Conservation (phyloP, 1,140 invertebrate genomes). For the Drosophila pectinifera region DNA sequence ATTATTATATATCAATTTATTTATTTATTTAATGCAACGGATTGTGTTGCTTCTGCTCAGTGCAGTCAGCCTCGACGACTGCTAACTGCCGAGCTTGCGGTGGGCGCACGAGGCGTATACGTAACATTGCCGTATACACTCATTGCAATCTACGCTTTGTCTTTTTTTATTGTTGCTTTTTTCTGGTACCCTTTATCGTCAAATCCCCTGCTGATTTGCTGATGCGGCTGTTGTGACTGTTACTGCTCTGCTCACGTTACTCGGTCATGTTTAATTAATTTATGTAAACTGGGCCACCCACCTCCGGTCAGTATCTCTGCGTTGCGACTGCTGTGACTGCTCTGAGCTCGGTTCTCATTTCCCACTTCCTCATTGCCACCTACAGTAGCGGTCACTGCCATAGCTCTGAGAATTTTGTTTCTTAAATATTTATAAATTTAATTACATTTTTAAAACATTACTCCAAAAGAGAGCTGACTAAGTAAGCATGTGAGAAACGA, state of each 20-base stretch:
- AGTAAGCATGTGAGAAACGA: too few species aligned
- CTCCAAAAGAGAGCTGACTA: too few species aligned
- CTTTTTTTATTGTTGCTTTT: slow-evolving; percentile 10
- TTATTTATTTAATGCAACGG: neutral
- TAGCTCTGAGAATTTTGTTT: neutral
- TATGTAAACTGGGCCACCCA: slow-evolving; percentile 68
- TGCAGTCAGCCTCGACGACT: neutral
- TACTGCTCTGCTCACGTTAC: slow-evolving; percentile 65
- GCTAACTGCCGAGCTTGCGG: neutral
- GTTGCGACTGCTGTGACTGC: slow-evolving; percentile 1
- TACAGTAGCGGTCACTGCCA: neutral
- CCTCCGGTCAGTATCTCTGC: slow-evolving; percentile 1
- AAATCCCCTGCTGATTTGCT: slow-evolving; percentile 34
- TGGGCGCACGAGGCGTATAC: slow-evolving; percentile 51
- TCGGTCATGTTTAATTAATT: slow-evolving; percentile 78
- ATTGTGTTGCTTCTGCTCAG: slow-evolving; percentile 1
- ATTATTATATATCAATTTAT: neutral
- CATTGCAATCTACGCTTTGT: slow-evolving; percentile 21
- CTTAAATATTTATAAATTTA: neutral
- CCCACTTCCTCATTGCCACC: slow-evolving; percentile 27
- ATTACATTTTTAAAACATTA: neutral
- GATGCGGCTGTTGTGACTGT: slow-evolving; percentile 20
- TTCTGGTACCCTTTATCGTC: slow-evolving; percentile 19
- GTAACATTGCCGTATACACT: slow-evolving; percentile 47
- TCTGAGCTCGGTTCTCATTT: slow-evolving; percentile 22